Conservation (phyloP, 2,888 invertebrate species). For the Neuroscelio doddi region DNA sequence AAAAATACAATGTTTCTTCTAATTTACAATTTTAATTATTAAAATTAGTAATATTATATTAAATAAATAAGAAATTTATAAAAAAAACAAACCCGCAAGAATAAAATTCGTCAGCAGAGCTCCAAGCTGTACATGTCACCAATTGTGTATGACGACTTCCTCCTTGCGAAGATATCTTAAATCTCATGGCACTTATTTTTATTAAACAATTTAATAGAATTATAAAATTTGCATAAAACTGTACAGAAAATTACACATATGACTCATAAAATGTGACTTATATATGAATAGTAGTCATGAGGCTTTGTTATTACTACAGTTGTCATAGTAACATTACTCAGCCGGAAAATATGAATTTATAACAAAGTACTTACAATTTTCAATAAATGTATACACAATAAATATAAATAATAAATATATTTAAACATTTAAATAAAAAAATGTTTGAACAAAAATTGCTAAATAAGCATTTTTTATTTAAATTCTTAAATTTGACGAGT, state of each 20-base stretch:
- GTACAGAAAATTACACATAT: too few species aligned
- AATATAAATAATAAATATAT: background rate
- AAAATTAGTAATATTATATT: too few species aligned
- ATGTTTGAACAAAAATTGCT: too few species aligned
- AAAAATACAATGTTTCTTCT: background rate
- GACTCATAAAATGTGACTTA: background rate
- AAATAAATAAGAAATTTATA: too few species aligned
- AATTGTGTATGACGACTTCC: conserved; percentile 84
- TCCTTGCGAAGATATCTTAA: conserved; percentile 76
- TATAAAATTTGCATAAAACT: too few species aligned
- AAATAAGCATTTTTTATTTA: too few species aligned
- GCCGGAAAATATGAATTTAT: background rate
- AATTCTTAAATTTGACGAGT: too few species aligned
- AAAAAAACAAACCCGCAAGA: conserved; percentile 82
- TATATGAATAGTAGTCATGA: background rate
- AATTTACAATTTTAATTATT: too few species aligned
- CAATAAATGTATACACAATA: background rate
- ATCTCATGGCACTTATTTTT: conserved; percentile 59
- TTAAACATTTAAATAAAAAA: too few species aligned
- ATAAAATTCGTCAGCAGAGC: conserved; percentile 93
- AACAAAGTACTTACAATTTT: too few species aligned
- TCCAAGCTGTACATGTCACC: conserved; percentile 95
- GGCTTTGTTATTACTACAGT: background rate
- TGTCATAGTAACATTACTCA: background rate
- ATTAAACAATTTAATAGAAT: too few species aligned